Conservation (phyloP, 1,140 invertebrate genomes). For the Hycleus cichorii region DNA sequence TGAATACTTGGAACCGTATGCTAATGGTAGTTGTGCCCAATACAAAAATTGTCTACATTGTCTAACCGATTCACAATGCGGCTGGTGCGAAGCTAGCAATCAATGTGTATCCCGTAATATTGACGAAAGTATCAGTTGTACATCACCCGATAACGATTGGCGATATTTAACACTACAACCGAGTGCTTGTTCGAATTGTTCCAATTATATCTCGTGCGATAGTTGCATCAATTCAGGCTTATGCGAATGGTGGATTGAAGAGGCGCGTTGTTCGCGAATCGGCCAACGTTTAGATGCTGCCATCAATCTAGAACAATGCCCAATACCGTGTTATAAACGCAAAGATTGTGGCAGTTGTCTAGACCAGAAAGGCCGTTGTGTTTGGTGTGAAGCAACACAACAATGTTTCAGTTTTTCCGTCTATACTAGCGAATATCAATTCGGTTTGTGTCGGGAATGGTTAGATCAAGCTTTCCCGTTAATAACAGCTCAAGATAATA, state of each 20-base stretch:
- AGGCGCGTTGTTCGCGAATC: slow-evolving; percentile 68
- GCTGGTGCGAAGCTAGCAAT: slow-evolving; percentile 75
- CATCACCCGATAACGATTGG: slow-evolving; percentile 51
- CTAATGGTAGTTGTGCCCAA: slow-evolving; percentile 65
- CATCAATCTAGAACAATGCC: slow-evolving; percentile 58
- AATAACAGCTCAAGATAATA: slow-evolving; percentile 31
- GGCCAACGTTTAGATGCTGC: slow-evolving; percentile 63
- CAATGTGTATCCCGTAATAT: slow-evolving; percentile 54
- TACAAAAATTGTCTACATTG: slow-evolving; percentile 84
- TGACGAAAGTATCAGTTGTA: slow-evolving; percentile 58
- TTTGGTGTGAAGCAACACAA: slow-evolving; percentile 87
- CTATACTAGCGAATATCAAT: slow-evolving; percentile 89
- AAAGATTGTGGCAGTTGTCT: slow-evolving; percentile 74
- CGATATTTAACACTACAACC: slow-evolving; percentile 73
- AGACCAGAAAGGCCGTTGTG: slow-evolving; percentile 77
- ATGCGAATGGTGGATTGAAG: slow-evolving; percentile 83
- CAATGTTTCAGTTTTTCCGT: slow-evolving; percentile 92
- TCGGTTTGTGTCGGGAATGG: slow-evolving; percentile 88
- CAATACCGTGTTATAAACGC: slow-evolving; percentile 66
- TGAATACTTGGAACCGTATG: slow-evolving; percentile 82
- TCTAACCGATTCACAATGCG: slow-evolving; percentile 79
- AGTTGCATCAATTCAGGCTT: slow-evolving; percentile 59
- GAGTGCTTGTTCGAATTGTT: slow-evolving; percentile 75
- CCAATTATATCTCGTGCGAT: slow-evolving; percentile 80
- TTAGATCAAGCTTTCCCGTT: slow-evolving; percentile 63